A percentile compares a stretch with the other conserved stretches of the same genome.
phyloP scores from a whole-genome alignment of 2,113 vertebrate genomes.

The Gobio gobio region DNA sequence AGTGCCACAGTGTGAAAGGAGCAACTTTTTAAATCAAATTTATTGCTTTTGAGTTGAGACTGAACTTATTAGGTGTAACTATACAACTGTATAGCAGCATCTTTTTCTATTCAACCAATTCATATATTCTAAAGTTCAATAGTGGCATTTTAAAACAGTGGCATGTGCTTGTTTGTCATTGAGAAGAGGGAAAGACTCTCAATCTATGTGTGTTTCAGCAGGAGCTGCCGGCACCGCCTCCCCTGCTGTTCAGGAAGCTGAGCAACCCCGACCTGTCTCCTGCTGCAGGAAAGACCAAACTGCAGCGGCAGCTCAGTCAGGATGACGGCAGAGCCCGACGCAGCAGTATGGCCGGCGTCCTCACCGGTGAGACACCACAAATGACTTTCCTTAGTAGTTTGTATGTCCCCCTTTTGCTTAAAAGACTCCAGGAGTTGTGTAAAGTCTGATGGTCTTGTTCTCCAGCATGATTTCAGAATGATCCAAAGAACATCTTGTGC shows the following conservation, averaged over 20 bases:
- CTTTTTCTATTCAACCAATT: not conserved
- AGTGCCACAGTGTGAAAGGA: too few species aligned
- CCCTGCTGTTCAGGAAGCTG: conserved; percentile 90
- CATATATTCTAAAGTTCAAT: not conserved
- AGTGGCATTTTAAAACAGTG: not conserved
- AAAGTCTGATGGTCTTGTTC: not conserved
- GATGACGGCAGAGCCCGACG: conserved; percentile 88
- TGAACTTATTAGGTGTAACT: not conserved
- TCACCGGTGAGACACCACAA: conserved; percentile 80
- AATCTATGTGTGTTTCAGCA: conserved; percentile 72
- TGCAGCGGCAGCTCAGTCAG: conserved; percentile 93
- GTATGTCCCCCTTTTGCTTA: not conserved
- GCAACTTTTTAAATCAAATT: not conserved
- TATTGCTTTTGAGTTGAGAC: not conserved
- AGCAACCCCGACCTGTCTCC: conserved; percentile 94
- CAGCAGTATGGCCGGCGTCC: conserved; percentile 84
- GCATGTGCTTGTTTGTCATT: conserved; percentile 8
- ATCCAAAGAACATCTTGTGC: not conserved
- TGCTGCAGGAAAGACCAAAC: conserved; percentile 87
- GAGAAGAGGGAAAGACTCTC: not conserved
- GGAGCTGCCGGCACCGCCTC: conserved; percentile 78
- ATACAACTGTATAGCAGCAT: not conserved
- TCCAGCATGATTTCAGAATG: not conserved
- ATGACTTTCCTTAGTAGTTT: not conserved
- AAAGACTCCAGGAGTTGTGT: not conserved